A percentile compares a stretch with the other conserved stretches of the same genome.
Evolutionary conservation across 2,113 vertebrate genomes (phyloP).

Genomic region (Ammospiza nelsoni): DNA sequence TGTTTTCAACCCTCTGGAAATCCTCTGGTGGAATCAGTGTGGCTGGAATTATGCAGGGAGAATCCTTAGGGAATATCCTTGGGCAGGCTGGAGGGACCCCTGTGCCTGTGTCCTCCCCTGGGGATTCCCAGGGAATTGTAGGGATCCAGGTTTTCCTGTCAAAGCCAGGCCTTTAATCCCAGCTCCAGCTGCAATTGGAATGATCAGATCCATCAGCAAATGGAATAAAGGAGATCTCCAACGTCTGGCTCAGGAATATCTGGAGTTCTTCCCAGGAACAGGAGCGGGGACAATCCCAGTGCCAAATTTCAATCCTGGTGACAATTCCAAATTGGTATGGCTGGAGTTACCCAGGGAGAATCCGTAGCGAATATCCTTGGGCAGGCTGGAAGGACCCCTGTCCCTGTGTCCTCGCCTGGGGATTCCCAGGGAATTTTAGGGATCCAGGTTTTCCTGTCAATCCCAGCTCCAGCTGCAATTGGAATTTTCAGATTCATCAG

Average conservation of each 20-base stretch:
- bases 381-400: background rate
- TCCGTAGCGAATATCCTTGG: background rate
- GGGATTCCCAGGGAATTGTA: background rate
- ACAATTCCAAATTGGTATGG: too few species aligned
- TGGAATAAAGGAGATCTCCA: background rate
- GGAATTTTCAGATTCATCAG: background rate
- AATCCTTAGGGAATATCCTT: background rate
- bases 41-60: background rate
- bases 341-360: background rate
- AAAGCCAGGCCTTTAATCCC: background rate
- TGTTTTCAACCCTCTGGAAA: constrained; percentile 20
- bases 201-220: background rate
- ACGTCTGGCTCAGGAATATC: background rate
- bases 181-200: background rate
- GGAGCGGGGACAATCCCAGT: too few species aligned
- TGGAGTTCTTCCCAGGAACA: background rate
- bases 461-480: background rate
- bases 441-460: constrained; percentile 53
- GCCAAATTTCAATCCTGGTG: too few species aligned
- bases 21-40: background rate
- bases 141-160: constrained; percentile 47
- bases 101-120: background rate
- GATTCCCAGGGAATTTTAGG: background rate
- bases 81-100: background rate
- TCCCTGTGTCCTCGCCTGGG: constrained; percentile 1